Evolutionary conservation across 2,797 vertebrate genomes (phyloP), one percentile per base, ranked within the genome.

Genomic region (Alcedo atthis): DNA sequence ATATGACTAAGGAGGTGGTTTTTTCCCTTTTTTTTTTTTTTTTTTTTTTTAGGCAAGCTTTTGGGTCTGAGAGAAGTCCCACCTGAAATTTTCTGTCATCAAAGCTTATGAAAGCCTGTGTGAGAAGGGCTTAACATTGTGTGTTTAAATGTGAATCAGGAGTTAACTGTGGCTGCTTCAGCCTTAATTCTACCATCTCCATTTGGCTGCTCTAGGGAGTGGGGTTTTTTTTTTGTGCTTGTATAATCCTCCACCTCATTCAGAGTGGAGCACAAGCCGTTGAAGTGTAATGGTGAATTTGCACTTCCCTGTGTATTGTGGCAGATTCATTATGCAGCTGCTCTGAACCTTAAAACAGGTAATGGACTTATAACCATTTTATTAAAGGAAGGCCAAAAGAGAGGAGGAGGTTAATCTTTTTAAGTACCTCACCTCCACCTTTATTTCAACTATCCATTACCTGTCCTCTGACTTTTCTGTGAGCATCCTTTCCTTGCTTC

Each of bases 351-450:
- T 92, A 66, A 79, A 95, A 33, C 19, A 66, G 22, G 37, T 85
- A 66, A 92, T 88, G 37, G 67, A 78, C 94, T 92, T 95, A 77
- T 91, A 76, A 58, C 20, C 10, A 63, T 87, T 94, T 91, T 85
- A 85, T 91, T 82, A 43, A 88, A 93, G 35, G 54, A 57, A 90
- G 68, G 82, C 18, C 25, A 61, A 92, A 92, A 54, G 28, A 76
- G 59, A 91, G 13, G 40, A 81, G 48, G 15, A 91, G 62, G 80
- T 79, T 93, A 49, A 54, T 93, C n/a, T 94, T 93, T 93, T 59
- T 8, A 80, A 90, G 46, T 69, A 63, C 48, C 33, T 87, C 53
- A 73, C 79, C 73, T 84, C 63, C 32, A 33, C 46, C 57, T 77
- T 87, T 79, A 64, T 88, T 94, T 73, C 58, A 55, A 87, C 87